Evolutionary conservation across 35 echinoderm and acorn worm species (phyloP), one percentile per base, ranked within the genome.

Genomic region (Apostichopus parvimensis): DNA sequence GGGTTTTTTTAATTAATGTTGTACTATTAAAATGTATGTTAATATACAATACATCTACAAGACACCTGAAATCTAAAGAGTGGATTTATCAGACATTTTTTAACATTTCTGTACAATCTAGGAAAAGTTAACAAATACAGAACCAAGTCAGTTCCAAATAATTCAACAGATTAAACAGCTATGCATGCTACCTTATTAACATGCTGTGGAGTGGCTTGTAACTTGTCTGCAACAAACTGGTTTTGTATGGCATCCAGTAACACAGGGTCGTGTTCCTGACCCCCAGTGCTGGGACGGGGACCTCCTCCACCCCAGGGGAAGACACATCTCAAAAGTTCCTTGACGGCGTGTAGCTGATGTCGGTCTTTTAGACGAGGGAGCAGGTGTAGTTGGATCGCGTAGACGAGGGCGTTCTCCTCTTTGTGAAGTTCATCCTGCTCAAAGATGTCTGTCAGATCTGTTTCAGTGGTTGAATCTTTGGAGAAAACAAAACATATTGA

Each of bases 181-280:
- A 45, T 45, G 34, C 34, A 45, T 45, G 34, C 58, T 61, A 96
- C 97, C 97, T 99, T 99, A 34, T 91, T 78, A 28, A 99, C 97
- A 92, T 99, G 97, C 54, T 93, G 93, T 15, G 97, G 97, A 6
- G 95, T 98, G 11, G 97, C 97, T 64, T 99, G 97, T 9, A 98
- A 86, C 53, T 93, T 94, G 79, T 99, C 97, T 45, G 93, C 88
- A 65, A 96, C 93, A 94, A 99, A 96, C 91, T 99, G 97, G 25
- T 78, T 94, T 93, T 99, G 97, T 45, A 96, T 93, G 13, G 97
- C 93, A 80, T 99, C 95, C 28, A 96, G 80, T 77, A 99, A 79
- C 17, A 95, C 95, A 0, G 97, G 97, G 20, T 99, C 97, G 87
- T 99, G 95, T 28, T 99, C 93, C 7, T 93, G 88, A 56, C 91